Conservation (phyloP, 2,888 invertebrate species). For the Dorcus hopei region DNA sequence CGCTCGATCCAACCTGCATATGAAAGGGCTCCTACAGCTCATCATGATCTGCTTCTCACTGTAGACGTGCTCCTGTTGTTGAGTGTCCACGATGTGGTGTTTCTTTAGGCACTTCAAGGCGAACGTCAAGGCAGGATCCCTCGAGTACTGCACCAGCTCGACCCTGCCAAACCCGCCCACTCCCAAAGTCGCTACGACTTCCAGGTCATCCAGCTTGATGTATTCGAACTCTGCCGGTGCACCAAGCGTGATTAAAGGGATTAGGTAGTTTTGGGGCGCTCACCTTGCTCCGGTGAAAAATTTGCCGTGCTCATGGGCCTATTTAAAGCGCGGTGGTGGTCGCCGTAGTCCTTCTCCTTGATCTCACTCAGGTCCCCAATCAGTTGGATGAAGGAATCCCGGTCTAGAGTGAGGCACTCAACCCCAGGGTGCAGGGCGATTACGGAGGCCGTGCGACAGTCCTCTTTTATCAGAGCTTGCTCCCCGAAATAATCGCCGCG, state of each 20-base stretch:
- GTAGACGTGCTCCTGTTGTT: conserved; percentile 71
- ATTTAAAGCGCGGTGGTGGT: conserved; percentile 54
- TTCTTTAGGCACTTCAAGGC: conserved; percentile 72
- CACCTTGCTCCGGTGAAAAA: conserved; percentile 43
- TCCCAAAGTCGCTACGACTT: conserved; percentile 64
- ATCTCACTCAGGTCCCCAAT: conserved; percentile 75
- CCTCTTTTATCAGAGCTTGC: conserved; percentile 63
- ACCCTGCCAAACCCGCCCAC: conserved; percentile 74
- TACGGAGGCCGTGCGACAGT: conserved; percentile 65
- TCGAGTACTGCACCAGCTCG: conserved; percentile 56
- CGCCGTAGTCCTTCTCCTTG: conserved; percentile 71
- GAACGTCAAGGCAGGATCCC: conserved; percentile 53
- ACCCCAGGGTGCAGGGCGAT: conserved; percentile 62
- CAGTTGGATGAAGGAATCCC: conserved; percentile 69
- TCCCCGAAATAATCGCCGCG: conserved; percentile 66
- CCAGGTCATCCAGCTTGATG: conserved; percentile 56
- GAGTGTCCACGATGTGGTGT: conserved; percentile 68
- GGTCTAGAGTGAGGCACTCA: conserved; percentile 64
- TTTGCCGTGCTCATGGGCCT: conserved; percentile 47
- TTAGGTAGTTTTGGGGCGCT: neutral
- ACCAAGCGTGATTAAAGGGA: neutral
- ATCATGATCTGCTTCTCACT: conserved; percentile 68
- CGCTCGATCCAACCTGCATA: conserved; percentile 58
- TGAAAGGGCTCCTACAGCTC: conserved; percentile 68
- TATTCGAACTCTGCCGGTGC: conserved; percentile 44